phyloP scores from a whole-genome alignment of 2,888 invertebrate species.

The Amorpha juglandis region DNA sequence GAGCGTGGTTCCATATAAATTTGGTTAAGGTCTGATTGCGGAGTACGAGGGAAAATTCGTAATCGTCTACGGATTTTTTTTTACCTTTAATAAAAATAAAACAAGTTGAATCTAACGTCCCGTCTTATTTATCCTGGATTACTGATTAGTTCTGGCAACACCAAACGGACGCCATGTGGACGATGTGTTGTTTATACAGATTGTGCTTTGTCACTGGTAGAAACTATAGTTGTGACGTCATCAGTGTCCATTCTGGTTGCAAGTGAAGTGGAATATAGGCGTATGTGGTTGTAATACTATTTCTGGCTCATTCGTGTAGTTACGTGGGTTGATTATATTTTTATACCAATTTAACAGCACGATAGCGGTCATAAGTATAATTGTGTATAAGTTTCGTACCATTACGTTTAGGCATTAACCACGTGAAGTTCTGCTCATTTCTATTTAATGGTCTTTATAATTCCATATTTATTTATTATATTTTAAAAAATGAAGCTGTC shows the following conservation, averaged over 20 bases:
- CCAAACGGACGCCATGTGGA: not conserved
- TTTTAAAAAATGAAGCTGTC: too few species aligned
- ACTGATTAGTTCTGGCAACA: not conserved
- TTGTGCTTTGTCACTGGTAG: slow-evolving; percentile 14
- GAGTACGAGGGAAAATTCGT: too few species aligned
- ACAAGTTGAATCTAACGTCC: not conserved
- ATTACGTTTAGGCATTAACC: not conserved
- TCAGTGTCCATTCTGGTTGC: not conserved
- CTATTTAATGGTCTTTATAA: too few species aligned
- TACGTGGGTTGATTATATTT: slow-evolving; percentile 7
- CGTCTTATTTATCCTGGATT: not conserved
- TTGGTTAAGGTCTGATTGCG: too few species aligned
- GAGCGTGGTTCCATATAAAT: too few species aligned
- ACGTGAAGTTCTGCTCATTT: too few species aligned
- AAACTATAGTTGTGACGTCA: slow-evolving; percentile 13
- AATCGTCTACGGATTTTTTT: too few species aligned
- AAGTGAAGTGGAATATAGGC: not conserved
- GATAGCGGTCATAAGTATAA: not conserved
- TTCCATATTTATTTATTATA: too few species aligned
- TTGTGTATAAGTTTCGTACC: not conserved
- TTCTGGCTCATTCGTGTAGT: slow-evolving; percentile 3
- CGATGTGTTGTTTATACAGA: slow-evolving; percentile 12
- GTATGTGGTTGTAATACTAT: not conserved
- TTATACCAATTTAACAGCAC: not conserved
- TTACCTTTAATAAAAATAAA: not conserved